These are phyloP conservation scores for Lasius fuliginosus DNA, from an alignment of 2,888 invertebrate genomes.

Conservation along the genomic window DNA sequence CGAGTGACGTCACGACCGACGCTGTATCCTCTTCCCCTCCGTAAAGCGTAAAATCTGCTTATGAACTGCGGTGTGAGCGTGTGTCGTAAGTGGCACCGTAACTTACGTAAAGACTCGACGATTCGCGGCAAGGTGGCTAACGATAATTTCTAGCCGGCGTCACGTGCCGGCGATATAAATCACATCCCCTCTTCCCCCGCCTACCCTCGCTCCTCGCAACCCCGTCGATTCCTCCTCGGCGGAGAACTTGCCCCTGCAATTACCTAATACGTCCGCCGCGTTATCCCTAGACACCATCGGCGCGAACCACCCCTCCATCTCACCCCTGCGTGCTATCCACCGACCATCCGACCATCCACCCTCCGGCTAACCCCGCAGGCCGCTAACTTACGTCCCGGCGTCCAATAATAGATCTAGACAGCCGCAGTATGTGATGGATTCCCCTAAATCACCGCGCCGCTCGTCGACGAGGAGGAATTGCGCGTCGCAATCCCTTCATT, in stretches of 20 bases:
- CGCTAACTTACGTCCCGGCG: constrained; percentile 77
- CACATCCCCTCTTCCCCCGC: constrained; percentile 72
- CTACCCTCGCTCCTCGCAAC: constrained; percentile 34
- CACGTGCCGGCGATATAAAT: constrained; percentile 85
- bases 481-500: constrained; percentile 14
- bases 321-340: constrained; percentile 34
- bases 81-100: constrained; percentile 28
- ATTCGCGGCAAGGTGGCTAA: constrained; percentile 76
- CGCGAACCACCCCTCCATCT: constrained; percentile 66
- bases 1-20: constrained; percentile 4
- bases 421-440: constrained; percentile 71
- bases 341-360: constrained; percentile 41
- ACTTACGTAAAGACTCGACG: constrained; percentile 55
- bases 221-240: constrained; percentile 57
- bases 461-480: constrained; percentile 53
- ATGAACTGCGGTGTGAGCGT: constrained; percentile 13
- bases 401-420: constrained; percentile 79
- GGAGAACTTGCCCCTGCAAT: constrained; percentile 79
- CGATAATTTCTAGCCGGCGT: constrained; percentile 83
- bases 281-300: constrained; percentile 79
- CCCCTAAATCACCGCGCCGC: constrained; percentile 72
- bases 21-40: neutral
- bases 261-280: constrained; percentile 82
- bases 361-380: constrained; percentile 64
- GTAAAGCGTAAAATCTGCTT: constrained; percentile 28